Evolutionary conservation across 2,797 vertebrate genomes (phyloP), one percentile per base, ranked within the genome.

Genomic region (Ptychadena robeensis): DNA sequence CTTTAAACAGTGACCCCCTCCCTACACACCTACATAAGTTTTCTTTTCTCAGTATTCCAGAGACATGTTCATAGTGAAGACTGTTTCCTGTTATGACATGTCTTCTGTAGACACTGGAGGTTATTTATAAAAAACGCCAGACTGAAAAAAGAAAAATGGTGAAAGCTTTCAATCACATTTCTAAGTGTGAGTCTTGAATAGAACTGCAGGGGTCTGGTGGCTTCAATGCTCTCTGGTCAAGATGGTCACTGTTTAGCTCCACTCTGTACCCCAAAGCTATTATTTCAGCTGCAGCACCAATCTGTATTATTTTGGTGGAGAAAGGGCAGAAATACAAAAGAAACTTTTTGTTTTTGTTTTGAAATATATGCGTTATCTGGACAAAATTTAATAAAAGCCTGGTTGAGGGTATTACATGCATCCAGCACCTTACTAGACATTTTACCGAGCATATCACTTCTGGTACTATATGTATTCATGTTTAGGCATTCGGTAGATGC

Each of bases 11-110:
- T 53, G 44, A 53, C 2, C 1, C 3, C 44, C 40, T 15, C 40
- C 15, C 40, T 4, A 12, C 4, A 44, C 40, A 22, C 44, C 44
- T 53, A 53, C 18, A 22, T 53, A 53, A 53, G 18, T 53, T 53
- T 53, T 53, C 18, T 53, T 53, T 53, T 53, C 44, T n/a, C 44
- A 22, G 10, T 7, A 18, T 61, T 69, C 10, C 48, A 30, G 34
- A 44, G 27, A 82, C 73, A 48, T 64, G 65, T 53, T 75, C 48
- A 57, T 12, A 44, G 73, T 68, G 44, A 74, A 11, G 80, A 30
- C 38, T 38, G 73, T 34, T 76, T 74, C 73, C 80, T 76, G 73
- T 75, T 69, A 76, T 82, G 64, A 76, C 80, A 82, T 34, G 57
- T 63, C 63, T 75, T 68, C 64, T 59, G 30, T 30, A 75, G 72